Conservation (phyloP, 2,888 invertebrate genomes). For the Sminthurides aquaticus region DNA sequence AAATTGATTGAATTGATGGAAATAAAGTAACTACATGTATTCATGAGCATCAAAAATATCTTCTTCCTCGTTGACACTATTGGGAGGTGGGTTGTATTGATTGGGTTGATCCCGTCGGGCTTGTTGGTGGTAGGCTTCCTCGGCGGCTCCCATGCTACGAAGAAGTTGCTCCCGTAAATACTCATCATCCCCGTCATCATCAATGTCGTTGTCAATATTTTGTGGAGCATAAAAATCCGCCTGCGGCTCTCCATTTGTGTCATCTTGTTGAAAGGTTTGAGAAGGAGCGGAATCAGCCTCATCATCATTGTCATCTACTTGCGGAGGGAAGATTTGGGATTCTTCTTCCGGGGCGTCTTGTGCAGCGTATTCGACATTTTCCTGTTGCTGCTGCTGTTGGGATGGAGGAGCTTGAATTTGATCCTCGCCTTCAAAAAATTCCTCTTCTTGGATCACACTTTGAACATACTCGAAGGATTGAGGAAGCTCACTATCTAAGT, state of each 20-base stretch:
- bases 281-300: neutral
- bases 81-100: neutral
- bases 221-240: conserved; percentile 1
- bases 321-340: neutral
- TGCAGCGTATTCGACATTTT: neutral
- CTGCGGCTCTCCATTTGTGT: neutral
- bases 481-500: neutral
- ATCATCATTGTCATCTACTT: neutral
- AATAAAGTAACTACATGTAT: conserved; percentile 8
- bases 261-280: no score
- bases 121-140: neutral
- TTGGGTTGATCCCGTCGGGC: neutral
- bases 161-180: conserved; percentile 1
- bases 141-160: neutral
- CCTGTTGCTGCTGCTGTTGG: conserved; percentile 1
- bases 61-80: neutral
- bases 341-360: neutral
- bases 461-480: neutral
- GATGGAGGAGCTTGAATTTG: neutral
- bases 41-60: conserved; percentile 10
- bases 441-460: neutral
- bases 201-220: neutral
- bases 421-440: neutral
- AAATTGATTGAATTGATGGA: neutral
- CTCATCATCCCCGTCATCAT: conserved; percentile 3